phyloP scores from a whole-genome alignment of 2,113 vertebrate species.

The Strigops habroptila region DNA sequence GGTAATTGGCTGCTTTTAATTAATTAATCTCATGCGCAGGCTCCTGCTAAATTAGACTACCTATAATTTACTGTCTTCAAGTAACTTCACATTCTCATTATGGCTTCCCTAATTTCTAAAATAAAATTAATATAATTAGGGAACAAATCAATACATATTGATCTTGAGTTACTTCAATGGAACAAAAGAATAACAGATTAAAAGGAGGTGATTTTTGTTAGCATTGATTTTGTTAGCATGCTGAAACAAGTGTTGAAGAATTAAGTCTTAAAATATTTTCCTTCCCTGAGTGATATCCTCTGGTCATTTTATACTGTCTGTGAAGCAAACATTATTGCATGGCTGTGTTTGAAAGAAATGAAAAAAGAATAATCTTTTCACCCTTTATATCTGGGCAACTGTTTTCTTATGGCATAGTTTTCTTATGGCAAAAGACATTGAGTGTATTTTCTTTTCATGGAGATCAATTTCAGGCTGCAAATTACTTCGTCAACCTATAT shows the following conservation, averaged over 20 bases:
- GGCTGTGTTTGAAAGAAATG: conserved; percentile 21
- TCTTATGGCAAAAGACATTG: conserved; percentile 32
- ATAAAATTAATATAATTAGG: conserved; percentile 83
- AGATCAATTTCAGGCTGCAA: conserved; percentile 63
- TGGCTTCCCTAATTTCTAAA: conserved; percentile 73
- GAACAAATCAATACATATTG: conserved; percentile 79
- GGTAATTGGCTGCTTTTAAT: conserved; percentile 76
- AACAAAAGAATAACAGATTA: conserved; percentile 75
- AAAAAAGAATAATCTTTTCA: background rate
- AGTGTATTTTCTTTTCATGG: conserved; percentile 54
- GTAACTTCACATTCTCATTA: conserved; percentile 80
- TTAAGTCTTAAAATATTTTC: conserved; percentile 70
- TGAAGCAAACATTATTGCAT: conserved; percentile 18
- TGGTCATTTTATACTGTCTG: background rate
- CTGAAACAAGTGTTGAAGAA: conserved; percentile 68
- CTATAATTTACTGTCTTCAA: conserved; percentile 75
- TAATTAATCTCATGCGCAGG: conserved; percentile 79
- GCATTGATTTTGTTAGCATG: conserved; percentile 65
- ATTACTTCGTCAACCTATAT: conserved; percentile 62
- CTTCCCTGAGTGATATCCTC: conserved; percentile 12
- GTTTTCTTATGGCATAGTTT: conserved; percentile 23
- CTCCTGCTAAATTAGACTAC: conserved; percentile 70
- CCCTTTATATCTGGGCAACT: background rate
- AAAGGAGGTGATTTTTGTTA: conserved; percentile 75
- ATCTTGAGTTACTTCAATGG: conserved; percentile 73